Evolutionary conservation across 2,888 invertebrate genomes (phyloP), one percentile per base, ranked within the genome.

Genomic region (Oscheius sp.): DNA sequence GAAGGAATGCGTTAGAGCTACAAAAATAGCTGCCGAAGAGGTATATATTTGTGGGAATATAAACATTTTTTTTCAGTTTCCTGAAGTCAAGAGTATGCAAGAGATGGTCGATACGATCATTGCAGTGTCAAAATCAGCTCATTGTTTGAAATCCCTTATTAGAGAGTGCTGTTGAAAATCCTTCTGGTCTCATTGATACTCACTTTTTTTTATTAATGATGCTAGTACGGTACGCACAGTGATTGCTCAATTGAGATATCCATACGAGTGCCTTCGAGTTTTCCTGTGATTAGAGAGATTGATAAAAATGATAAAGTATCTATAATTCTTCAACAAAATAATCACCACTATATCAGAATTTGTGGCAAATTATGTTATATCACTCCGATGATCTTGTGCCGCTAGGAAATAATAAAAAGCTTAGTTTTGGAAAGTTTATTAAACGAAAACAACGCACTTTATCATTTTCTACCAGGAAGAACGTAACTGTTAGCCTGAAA

Each of bases 51-150:
- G 26, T n/a, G 22, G 4, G n/a, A 26, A 22, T 5, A 5, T 24
- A 12, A 49, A 44, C 9, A 17, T 12, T 14, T 26, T 1, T 59
- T 32, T 73, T 54, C 67, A 74, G 87, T 95, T 94, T 87, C 95
- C 95, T 0, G 93, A 93, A 84, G 93, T 94, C 9, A 90, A 90
- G 38, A 93, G 94, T 0, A 94, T 94, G 20, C 93, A 94, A 80
- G 93, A 93, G 80, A 95, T 95, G 95, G 93, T 95, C 5, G 94
- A 94, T 85, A 91, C 93, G 4, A 92, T 95, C 36, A 91, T 93
- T 28, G 91, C 92, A 77, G 91, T 95, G 44, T 94, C 94, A 0
- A 91, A 92, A 81, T 89, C 93, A 63, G 94, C 94, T 9, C 91
- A 91, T 80, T 92, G 92, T 81, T 89, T 94, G 62, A 92, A 93